Evolutionary conservation across 2,888 invertebrate species (phyloP), one percentile per base, ranked within the genome.

Genomic region (Chrysotoxum bicinctum): DNA sequence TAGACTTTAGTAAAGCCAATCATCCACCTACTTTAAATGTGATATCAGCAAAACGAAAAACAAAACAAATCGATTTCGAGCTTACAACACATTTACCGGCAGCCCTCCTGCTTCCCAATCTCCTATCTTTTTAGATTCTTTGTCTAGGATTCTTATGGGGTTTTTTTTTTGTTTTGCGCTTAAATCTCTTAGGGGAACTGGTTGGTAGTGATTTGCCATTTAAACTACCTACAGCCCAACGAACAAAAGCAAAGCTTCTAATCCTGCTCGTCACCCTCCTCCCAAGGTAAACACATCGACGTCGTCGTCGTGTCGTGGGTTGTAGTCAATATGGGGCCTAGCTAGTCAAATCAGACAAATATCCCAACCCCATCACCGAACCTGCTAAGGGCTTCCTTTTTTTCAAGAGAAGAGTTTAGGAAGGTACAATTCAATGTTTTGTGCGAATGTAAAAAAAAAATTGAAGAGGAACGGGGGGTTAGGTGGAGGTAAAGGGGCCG

Each of bases 191-290:
- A 19, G 21, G 50, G 64, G 56, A 76, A 66, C 69, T 32, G 48
- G 21, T 23, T 50, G 50, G 70, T 58, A 74, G 79, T 75, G 83
- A 84, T 84, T 85, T 85, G 23, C 72, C 70, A 62, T 85, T 66
- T 80, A 80, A 85, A 85, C 80, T 73, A 80, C 75, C 66, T 76
- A 76, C 68, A 75, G 56, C 83, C 64, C 58, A 70, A 74, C 76
- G 75, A 68, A 80, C 80, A 85, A 85, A 76, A 66, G 80, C 76
- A 80, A 85, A 80, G 80, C 80, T 76, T 80, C 80, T 85, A 85
- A 80, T 85, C 84, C 84, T 48, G 60, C 45, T 37, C 58, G 45
- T 48, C 80, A 75, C 58, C 75, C 75, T 60, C 32, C 35, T 9
- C 8, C 64, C 23, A 66, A 64, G 74, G 79, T 74, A 73, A 62